A percentile compares a stretch with the other conserved stretches of the same genome.
These are phyloP conservation scores for Lucifuga dentata DNA, from an alignment of 2,113 vertebrate genomes.

Conservation along the genomic window DNA sequence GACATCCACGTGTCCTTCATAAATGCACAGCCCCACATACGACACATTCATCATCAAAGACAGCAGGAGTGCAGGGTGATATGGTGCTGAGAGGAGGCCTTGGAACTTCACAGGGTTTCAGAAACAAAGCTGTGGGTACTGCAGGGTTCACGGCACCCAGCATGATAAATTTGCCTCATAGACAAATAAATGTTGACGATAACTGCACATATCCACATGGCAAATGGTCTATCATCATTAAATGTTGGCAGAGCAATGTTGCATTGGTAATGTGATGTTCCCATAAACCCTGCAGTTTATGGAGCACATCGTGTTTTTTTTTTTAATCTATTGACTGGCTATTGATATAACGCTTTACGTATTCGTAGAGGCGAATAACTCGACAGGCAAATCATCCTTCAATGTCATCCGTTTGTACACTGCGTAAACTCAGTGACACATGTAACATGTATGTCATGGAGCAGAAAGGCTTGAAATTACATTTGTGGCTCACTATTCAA, in stretches of 20 bases:
- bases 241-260: constrained; percentile 55
- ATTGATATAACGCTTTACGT: constrained; percentile 37
- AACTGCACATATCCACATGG: constrained; percentile 47
- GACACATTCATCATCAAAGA: constrained; percentile 71
- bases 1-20: constrained; percentile 64
- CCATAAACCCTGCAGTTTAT: constrained; percentile 67
- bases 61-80: constrained; percentile 37
- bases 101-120: constrained; percentile 56
- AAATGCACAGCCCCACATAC: constrained; percentile 49
- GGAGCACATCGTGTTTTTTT: constrained; percentile 48
- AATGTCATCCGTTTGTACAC: constrained; percentile 22
- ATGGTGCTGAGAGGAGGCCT: constrained; percentile 35
- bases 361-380: constrained; percentile 16
- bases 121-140: constrained; percentile 36
- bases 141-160: constrained; percentile 17
- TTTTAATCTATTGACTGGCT: constrained; percentile 23
- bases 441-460: not conserved
- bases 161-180: constrained; percentile 46
- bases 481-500: too few relatives aligned
- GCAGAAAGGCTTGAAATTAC: not conserved
- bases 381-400: constrained; percentile 12
- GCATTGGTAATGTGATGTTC: constrained; percentile 60
- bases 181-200: constrained; percentile 61
- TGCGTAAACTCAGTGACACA: not conserved
- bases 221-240: constrained; percentile 64